Evolutionary conservation across 2,888 invertebrate species (phyloP).

Genomic region (Matsumyia berberina): DNA sequence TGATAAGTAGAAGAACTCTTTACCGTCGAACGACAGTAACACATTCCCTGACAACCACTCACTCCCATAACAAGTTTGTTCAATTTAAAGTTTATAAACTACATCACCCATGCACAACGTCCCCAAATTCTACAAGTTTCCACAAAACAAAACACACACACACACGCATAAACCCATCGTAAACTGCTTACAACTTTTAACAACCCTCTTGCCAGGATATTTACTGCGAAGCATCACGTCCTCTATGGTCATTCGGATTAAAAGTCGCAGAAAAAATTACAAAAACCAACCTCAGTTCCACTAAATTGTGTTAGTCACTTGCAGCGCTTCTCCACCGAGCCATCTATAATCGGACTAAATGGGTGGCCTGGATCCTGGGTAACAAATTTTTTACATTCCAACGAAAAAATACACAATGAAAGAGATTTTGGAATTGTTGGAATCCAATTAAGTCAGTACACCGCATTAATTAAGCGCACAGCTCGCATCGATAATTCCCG

Average conservation of each 20-base stretch:
- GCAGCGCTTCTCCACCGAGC: not conserved
- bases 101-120: not conserved
- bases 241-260: constrained; percentile 35
- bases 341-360: constrained; percentile 20
- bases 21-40: no score
- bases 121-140: constrained; percentile 18
- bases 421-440: constrained; percentile 35
- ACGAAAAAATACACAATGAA: not conserved
- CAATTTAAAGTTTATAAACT: not conserved
- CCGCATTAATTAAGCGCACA: constrained; percentile 61
- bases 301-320: not conserved
- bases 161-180: not conserved
- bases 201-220: constrained; percentile 29
- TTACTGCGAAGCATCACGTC: constrained; percentile 37
- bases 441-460: constrained; percentile 62
- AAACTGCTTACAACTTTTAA: constrained; percentile 37
- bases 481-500: constrained; percentile 62
- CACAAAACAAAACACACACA: not conserved
- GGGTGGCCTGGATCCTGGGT: not conserved
- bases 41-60: no score
- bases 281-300: not conserved
- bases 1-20: no score
- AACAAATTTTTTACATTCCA: constrained; percentile 14
- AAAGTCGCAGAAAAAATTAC: constrained; percentile 43
- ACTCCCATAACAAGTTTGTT: not conserved